These are phyloP conservation scores for Perca schrenkii DNA, from an alignment of 2,113 vertebrate genomes.

Conservation along the genomic window DNA sequence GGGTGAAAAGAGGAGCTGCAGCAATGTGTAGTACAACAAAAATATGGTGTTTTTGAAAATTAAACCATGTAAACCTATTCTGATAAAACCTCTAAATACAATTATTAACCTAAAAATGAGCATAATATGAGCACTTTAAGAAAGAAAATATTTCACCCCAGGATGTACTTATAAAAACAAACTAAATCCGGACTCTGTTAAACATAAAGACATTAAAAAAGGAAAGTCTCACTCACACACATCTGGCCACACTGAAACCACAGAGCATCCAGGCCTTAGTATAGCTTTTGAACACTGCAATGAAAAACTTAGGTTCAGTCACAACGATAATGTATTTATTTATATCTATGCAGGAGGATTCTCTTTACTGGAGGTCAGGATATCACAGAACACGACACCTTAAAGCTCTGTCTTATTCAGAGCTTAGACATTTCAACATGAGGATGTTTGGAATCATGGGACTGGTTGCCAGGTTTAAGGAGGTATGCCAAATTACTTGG, in stretches of 20 bases:
- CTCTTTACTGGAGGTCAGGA: neutral
- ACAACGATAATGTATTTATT: conserved; percentile 38
- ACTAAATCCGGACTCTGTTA: neutral
- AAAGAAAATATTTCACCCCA: conserved; percentile 27
- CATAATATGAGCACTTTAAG: neutral
- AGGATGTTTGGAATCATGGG: neutral
- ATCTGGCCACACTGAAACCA: neutral
- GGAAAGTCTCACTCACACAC: neutral
- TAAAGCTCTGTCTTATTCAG: conserved; percentile 3
- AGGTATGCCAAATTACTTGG: conserved; percentile 31
- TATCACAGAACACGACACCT: neutral
- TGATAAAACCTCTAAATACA: no score
- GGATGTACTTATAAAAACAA: conserved; percentile 23
- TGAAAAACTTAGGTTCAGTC: conserved; percentile 32
- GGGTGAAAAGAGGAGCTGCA: no score
- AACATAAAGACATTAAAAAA: neutral
- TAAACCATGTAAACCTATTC: no score
- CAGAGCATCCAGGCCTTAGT: neutral
- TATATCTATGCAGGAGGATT: conserved; percentile 9
- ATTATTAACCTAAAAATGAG: no score
- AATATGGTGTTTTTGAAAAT: no score
- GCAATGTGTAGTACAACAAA: no score
- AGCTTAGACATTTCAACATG: conserved; percentile 14
- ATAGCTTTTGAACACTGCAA: conserved; percentile 20
- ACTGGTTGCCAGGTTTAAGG: conserved; percentile 13